phyloP scores from a whole-genome alignment of 2,888 invertebrate genomes.

The Ganaspis brasiliensis region DNA sequence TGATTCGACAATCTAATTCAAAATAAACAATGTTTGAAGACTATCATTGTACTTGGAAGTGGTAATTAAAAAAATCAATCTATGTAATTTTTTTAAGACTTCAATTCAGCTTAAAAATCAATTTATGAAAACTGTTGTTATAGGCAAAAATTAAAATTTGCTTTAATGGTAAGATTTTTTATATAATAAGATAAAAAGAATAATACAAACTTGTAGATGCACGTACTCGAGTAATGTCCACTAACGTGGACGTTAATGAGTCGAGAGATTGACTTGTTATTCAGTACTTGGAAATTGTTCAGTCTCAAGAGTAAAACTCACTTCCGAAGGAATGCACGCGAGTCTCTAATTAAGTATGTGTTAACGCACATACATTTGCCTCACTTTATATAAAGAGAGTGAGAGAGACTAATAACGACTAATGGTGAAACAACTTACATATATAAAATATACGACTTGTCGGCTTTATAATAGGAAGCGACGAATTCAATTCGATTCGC shows the following conservation, averaged over 20 bases:
- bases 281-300: slow-evolving; percentile 56
- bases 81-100: no score
- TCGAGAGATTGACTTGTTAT: slow-evolving; percentile 68
- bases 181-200: slow-evolving; percentile 11
- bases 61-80: no score
- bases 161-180: no score
- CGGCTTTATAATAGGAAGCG: slow-evolving; percentile 41
- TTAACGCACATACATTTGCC: slow-evolving; percentile 34
- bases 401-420: background rate
- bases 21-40: slow-evolving; percentile 13
- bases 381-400: slow-evolving; percentile 20
- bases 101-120: no score
- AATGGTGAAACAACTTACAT: slow-evolving; percentile 18
- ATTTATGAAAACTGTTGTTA: no score
- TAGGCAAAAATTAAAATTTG: no score
- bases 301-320: slow-evolving; percentile 39
- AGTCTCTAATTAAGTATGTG: slow-evolving; percentile 42
- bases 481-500: slow-evolving; percentile 44
- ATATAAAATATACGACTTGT: slow-evolving; percentile 40
- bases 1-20: slow-evolving; percentile 12
- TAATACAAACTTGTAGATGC: slow-evolving; percentile 38
- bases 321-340: slow-evolving; percentile 40
- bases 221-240: slow-evolving; percentile 58
- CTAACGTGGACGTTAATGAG: slow-evolving; percentile 64
- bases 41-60: no score